Conservation (phyloP, 2,888 invertebrate species). For the Parochlus steinenii region DNA sequence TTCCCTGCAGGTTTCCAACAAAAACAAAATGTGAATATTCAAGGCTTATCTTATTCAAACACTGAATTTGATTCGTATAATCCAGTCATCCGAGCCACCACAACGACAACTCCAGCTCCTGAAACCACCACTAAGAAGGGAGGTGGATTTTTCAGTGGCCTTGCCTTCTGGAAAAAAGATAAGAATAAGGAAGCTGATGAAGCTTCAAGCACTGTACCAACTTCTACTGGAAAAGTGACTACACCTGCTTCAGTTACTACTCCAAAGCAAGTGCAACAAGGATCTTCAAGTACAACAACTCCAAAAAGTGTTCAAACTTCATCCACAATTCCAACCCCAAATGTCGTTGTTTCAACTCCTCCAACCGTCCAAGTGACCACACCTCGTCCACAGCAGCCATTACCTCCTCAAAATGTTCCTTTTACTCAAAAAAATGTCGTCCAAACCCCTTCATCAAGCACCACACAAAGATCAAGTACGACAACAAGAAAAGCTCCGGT, state of each 20-base stretch:
- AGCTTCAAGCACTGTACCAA: neutral
- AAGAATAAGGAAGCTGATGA: conserved; percentile 1
- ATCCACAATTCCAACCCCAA: neutral
- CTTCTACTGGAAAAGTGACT: neutral
- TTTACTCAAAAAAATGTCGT: too few relatives aligned
- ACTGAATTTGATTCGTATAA: conserved; percentile 6
- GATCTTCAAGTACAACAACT: conserved; percentile 3
- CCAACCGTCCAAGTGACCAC: neutral
- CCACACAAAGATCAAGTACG: neutral
- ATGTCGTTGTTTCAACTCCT: neutral
- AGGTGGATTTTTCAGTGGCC: conserved; percentile 10
- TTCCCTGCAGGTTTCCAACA: too few relatives aligned
- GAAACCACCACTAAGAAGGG: conserved; percentile 10
- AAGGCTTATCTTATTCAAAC: conserved; percentile 3
- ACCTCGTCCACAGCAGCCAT: neutral
- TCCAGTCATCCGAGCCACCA: neutral
- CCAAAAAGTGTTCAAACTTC: conserved; percentile 1
- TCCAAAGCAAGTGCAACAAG: neutral
- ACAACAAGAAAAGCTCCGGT: neutral
- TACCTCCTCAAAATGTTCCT: neutral
- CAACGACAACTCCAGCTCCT: conserved; percentile 8
- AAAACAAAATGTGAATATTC: conserved; percentile 5
- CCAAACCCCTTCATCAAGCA: neutral
- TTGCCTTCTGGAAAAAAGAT: conserved; percentile 2
- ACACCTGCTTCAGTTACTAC: neutral